phyloP scores from a whole-genome alignment of 2,888 invertebrate species.

The Tenthredo amoena region DNA sequence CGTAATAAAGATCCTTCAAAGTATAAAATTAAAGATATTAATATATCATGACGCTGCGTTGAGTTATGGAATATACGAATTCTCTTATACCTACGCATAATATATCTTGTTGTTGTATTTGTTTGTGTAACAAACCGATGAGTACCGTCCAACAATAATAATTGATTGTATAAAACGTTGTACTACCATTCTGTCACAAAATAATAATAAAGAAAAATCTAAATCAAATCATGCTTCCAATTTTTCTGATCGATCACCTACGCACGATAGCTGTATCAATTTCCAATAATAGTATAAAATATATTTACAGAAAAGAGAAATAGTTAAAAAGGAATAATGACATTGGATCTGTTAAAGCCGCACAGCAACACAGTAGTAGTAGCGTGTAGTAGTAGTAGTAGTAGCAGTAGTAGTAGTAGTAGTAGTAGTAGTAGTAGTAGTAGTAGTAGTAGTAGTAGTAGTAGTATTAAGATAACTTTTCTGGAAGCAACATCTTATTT shows the following conservation, averaged over 20 bases:
- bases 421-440: not conserved
- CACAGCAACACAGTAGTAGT: not conserved
- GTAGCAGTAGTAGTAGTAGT: not conserved
- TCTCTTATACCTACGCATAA: not conserved
- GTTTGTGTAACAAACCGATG: not conserved
- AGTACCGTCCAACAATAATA: not conserved
- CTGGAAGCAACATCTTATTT: slow-evolving; percentile 13
- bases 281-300: not conserved
- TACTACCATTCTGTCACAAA: not conserved
- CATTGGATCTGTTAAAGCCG: not conserved
- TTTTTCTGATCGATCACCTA: not conserved
- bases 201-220: not conserved
- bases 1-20: slow-evolving; percentile 11
- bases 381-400: not conserved
- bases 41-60: not conserved
- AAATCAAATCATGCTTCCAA: not conserved
- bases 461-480: not conserved
- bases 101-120: slow-evolving; percentile 24
- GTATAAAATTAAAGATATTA: not conserved
- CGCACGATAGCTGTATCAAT: not conserved
- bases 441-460: not conserved
- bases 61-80: not conserved
- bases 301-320: not conserved
- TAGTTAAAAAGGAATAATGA: not conserved
- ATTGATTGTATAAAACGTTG: not conserved